Conservation (phyloP, 1,140 invertebrate species). For the Philaenus spumarius region DNA sequence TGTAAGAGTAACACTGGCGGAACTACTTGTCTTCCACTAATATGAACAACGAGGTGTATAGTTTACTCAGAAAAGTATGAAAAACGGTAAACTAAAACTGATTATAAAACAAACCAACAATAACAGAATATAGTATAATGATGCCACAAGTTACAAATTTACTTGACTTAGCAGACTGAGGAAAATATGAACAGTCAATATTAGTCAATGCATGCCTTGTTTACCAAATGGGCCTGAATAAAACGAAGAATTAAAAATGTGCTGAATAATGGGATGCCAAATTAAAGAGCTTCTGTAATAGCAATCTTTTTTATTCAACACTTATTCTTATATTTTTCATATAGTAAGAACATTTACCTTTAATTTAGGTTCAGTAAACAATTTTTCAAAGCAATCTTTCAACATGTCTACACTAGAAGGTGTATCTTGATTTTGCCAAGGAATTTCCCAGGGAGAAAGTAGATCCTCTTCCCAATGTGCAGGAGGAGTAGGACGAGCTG, state of each 20-base stretch:
- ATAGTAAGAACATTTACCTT: conserved; percentile 31
- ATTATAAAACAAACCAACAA: too few relatives aligned
- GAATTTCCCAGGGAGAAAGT: conserved; percentile 34
- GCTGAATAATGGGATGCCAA: not conserved
- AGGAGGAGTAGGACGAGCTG: not conserved
- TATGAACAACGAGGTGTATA: too few relatives aligned
- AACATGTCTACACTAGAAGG: conserved; percentile 51
- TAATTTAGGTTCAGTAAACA: conserved; percentile 54
- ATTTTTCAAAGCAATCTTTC: conserved; percentile 58
- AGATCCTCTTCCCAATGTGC: conserved; percentile 40
- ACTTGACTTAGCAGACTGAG: too few relatives aligned
- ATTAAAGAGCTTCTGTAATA: not conserved
- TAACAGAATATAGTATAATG: too few relatives aligned
- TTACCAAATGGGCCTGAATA: too few relatives aligned
- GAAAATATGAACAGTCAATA: not conserved
- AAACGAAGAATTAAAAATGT: too few relatives aligned
- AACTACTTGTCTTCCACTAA: too few relatives aligned
- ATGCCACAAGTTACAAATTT: too few relatives aligned
- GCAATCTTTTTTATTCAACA: not conserved
- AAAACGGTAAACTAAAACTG: too few relatives aligned
- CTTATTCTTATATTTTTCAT: not conserved
- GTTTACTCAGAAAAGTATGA: too few relatives aligned
- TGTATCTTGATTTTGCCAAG: conserved; percentile 2
- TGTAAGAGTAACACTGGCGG: too few relatives aligned
- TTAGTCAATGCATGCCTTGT: too few relatives aligned